Percentiles rank a stretch among this genome's conserved stretches.
These are phyloP conservation scores for Ichneumoninae sp. DNA, from an alignment of 2,888 invertebrate species.

Conservation along the genomic window DNA sequence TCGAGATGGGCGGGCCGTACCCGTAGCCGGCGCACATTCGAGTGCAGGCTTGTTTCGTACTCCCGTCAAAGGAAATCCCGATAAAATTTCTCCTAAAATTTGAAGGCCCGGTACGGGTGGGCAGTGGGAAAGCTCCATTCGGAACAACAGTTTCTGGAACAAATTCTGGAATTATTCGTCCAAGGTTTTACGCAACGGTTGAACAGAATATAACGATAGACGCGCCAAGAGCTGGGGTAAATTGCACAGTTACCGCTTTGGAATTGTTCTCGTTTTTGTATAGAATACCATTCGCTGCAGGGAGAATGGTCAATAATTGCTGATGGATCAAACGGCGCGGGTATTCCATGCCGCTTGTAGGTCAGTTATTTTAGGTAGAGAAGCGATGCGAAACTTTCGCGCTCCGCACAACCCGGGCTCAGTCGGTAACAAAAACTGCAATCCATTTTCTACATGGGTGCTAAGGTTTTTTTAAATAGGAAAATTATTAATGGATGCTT, in stretches of 20 bases:
- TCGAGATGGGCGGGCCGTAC: neutral
- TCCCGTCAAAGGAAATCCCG: neutral
- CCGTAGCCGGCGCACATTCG: neutral
- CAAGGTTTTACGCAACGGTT: neutral
- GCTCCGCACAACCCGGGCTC: neutral
- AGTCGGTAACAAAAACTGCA: neutral
- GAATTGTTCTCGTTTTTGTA: neutral
- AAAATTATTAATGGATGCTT: too few species aligned
- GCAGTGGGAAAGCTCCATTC: neutral
- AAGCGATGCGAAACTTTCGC: neutral
- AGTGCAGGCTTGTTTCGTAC: neutral
- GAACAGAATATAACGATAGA: neutral
- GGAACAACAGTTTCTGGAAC: neutral
- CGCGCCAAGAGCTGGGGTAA: neutral
- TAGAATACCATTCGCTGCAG: neutral
- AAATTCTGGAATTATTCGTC: neutral
- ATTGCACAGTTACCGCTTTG: too few species aligned
- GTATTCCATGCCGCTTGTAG: neutral
- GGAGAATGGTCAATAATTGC: neutral
- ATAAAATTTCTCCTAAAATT: constrained; percentile 19
- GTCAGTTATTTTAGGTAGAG: neutral
- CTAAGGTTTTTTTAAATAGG: neutral
- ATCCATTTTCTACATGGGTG: neutral
- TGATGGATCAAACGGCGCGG: neutral
- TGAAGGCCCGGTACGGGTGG: neutral